Conservation (phyloP, 2,888 invertebrate species). For the Temnothorax ravouxi region DNA sequence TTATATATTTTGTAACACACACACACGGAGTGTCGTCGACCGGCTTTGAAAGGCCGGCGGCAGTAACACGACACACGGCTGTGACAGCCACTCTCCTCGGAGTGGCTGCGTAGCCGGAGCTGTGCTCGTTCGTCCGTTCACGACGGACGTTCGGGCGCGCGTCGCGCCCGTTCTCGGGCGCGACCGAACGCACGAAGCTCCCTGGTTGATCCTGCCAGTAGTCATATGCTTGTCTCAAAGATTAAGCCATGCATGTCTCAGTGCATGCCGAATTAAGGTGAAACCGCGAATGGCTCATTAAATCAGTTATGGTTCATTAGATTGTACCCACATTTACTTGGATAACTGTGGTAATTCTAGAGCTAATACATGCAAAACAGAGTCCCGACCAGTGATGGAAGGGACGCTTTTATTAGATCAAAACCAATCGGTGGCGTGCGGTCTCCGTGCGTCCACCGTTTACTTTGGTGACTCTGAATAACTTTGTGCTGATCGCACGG, state of each 20-base stretch:
- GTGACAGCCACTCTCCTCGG: too few species aligned
- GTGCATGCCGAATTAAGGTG: conserved; percentile 88
- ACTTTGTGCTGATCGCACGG: conserved; percentile 61
- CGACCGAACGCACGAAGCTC: too few species aligned
- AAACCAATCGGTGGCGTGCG: conserved; percentile 50
- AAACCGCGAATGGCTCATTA: conserved; percentile 89
- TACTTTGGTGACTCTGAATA: conserved; percentile 72
- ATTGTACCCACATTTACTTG: conserved; percentile 68
- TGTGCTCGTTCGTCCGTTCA: too few species aligned
- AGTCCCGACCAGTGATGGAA: conserved; percentile 78
- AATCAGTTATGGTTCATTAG: too few species aligned
- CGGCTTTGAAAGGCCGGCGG: too few species aligned
- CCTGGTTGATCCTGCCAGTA: conserved; percentile 87
- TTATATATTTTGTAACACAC: too few species aligned
- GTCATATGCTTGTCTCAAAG: conserved; percentile 89
- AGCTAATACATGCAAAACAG: conserved; percentile 89
- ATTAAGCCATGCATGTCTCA: conserved; percentile 90
- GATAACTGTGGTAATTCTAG: conserved; percentile 90
- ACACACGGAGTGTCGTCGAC: too few species aligned
- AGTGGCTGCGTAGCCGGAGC: too few species aligned
- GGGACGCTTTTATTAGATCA: conserved; percentile 54
- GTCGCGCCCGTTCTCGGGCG: too few species aligned
- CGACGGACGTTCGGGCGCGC: too few species aligned
- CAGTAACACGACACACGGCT: too few species aligned
- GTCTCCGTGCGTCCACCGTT: conserved; percentile 48